phyloP scores from a whole-genome alignment of 1,140 invertebrate species.

The Zaprionus ornatus region DNA sequence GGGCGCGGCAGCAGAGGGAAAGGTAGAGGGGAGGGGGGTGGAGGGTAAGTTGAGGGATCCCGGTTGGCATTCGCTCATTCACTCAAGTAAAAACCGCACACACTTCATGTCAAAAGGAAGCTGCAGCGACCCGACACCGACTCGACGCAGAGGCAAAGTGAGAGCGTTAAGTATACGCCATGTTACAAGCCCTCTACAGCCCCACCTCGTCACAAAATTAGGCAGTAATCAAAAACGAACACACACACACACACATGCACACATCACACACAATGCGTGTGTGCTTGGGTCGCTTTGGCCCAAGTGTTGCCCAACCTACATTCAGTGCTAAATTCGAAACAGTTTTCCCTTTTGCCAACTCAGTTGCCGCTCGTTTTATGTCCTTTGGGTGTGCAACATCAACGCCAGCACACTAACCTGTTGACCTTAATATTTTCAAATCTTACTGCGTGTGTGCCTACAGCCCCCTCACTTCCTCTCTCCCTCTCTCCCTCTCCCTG shows the following conservation, averaged over 20 bases:
- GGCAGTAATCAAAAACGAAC: constrained; percentile 75
- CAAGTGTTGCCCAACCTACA: constrained; percentile 64
- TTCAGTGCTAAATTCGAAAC: constrained; percentile 70
- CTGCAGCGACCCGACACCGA: constrained; percentile 49
- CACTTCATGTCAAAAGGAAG: constrained; percentile 73
- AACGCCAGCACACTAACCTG: constrained; percentile 73
- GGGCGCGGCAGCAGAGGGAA: background rate
- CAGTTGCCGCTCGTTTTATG: constrained; percentile 57
- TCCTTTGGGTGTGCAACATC: constrained; percentile 57
- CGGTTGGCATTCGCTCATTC: constrained; percentile 64
- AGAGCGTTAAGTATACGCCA: constrained; percentile 75
- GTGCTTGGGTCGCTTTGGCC: constrained; percentile 45
- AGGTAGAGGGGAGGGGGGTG: background rate
- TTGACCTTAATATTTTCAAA: constrained; percentile 82
- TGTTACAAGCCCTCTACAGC: constrained; percentile 53
- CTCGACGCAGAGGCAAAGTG: constrained; percentile 11
- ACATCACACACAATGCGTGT: constrained; percentile 8
- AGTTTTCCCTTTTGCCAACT: constrained; percentile 49
- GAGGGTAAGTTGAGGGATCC: constrained; percentile 1
- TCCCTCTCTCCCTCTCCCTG: constrained; percentile 6
- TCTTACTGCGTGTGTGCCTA: constrained; percentile 67
- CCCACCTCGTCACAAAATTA: constrained; percentile 72
- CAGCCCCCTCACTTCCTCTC: constrained; percentile 40
- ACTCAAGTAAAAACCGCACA: constrained; percentile 72
- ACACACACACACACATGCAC: constrained; percentile 39